Conservation (phyloP, 2,888 invertebrate species). For the Agriopis leucophaearia region DNA sequence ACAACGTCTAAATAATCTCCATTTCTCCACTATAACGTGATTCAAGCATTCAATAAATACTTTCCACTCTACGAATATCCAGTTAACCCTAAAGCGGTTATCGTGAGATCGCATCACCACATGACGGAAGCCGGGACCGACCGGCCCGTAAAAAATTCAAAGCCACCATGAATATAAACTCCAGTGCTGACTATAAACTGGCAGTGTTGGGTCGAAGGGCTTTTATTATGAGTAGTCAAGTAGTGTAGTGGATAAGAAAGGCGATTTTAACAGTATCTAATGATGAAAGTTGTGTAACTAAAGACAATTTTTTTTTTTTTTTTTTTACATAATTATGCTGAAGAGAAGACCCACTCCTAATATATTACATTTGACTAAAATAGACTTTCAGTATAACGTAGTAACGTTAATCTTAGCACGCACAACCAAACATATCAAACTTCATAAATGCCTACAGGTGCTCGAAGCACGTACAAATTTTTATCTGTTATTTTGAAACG, state of each 20-base stretch:
- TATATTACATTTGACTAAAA: no score
- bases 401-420: no score
- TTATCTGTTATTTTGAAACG: no score
- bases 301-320: no score
- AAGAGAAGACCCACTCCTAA: no score
- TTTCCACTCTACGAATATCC: constrained; percentile 25
- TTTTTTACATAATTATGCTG: no score
- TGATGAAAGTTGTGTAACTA: no score
- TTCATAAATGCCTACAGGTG: no score
- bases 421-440: no score
- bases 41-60: constrained; percentile 27
- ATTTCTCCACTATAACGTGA: constrained; percentile 12
- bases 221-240: constrained; percentile 58
- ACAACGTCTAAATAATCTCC: not conserved
- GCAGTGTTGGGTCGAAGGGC: constrained; percentile 57
- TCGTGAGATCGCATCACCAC: constrained; percentile 51
- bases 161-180: constrained; percentile 74
- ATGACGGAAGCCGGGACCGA: constrained; percentile 51
- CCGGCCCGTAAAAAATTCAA: constrained; percentile 74
- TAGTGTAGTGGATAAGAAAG: constrained; percentile 50
- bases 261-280: constrained; percentile 40
- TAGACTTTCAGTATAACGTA: no score
- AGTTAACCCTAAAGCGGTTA: constrained; percentile 47
- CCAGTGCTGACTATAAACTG: constrained; percentile 44
- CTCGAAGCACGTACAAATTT: no score